These are phyloP conservation scores for Prunella fulvescens DNA, from an alignment of 2,113 vertebrate genomes.

Conservation along the genomic window DNA sequence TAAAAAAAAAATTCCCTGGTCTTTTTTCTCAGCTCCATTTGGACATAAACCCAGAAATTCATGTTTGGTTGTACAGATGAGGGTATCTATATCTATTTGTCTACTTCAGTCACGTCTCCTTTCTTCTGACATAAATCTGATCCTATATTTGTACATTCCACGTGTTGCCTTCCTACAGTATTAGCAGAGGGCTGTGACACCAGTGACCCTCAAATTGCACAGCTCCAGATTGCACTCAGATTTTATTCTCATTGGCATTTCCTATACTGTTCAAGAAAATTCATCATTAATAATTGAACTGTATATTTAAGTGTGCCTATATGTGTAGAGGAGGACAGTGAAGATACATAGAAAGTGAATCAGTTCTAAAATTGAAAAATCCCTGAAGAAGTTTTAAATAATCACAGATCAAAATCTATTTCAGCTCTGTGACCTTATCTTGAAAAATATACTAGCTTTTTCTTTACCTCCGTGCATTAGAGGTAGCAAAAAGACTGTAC, in stretches of 20 bases:
- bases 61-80: neutral
- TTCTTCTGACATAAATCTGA: neutral
- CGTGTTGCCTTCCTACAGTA: constrained; percentile 19
- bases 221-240: constrained; percentile 14
- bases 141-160: constrained; percentile 18
- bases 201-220: constrained; percentile 12
- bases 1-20: neutral
- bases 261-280: neutral
- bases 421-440: constrained; percentile 31
- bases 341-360: neutral
- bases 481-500: neutral
- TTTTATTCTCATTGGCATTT: constrained; percentile 24
- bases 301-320: neutral
- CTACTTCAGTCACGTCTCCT: neutral
- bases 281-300: constrained; percentile 24
- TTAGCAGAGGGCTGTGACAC: constrained; percentile 34
- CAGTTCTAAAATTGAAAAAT: constrained; percentile 1
- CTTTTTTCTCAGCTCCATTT: neutral
- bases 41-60: neutral
- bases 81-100: neutral
- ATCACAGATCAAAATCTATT: constrained; percentile 39
- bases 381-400: constrained; percentile 46
- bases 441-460: neutral
- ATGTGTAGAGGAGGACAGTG: neutral
- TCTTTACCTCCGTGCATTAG: constrained; percentile 3